Conservation (phyloP, 1,140 invertebrate species). For the Aethina tumida region DNA sequence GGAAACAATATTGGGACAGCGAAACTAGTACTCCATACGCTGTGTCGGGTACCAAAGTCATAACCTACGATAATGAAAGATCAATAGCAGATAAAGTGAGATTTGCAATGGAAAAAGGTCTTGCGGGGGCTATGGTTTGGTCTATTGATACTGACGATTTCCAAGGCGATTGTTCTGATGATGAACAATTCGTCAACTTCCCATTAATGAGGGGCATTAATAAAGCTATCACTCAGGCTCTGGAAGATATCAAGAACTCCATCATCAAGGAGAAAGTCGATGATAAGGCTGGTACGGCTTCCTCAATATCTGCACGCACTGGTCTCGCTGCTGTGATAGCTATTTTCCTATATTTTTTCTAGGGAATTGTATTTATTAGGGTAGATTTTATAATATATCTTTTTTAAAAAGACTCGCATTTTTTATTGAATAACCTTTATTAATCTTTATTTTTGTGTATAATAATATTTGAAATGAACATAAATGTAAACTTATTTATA, state of each 20-base stretch:
- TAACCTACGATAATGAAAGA: conserved; percentile 52
- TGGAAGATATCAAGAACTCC: conserved; percentile 44
- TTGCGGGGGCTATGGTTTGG: conserved; percentile 79
- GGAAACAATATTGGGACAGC: conserved; percentile 51
- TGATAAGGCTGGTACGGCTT: not conserved
- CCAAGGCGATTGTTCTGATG: conserved; percentile 47
- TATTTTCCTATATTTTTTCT: conserved; percentile 6
- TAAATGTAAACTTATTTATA: too few relatives aligned
- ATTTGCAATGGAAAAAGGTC: conserved; percentile 48
- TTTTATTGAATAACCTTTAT: too few relatives aligned
- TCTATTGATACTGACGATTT: conserved; percentile 73
- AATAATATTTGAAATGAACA: too few relatives aligned
- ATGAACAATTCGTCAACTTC: conserved; percentile 36
- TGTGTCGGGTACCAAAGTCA: conserved; percentile 43
- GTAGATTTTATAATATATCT: too few relatives aligned
- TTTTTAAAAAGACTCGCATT: too few relatives aligned
- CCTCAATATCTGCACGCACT: not conserved
- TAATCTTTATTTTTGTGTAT: too few relatives aligned
- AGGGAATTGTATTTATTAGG: too few relatives aligned
- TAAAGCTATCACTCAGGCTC: conserved; percentile 42
- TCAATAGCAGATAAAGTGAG: conserved; percentile 55
- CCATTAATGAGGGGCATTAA: conserved; percentile 53
- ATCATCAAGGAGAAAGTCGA: conserved; percentile 19
- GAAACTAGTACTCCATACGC: conserved; percentile 49
- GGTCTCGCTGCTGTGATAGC: not conserved